phyloP scores from a whole-genome alignment of 1,140 invertebrate species.

The Drosophila nigrodunni region DNA sequence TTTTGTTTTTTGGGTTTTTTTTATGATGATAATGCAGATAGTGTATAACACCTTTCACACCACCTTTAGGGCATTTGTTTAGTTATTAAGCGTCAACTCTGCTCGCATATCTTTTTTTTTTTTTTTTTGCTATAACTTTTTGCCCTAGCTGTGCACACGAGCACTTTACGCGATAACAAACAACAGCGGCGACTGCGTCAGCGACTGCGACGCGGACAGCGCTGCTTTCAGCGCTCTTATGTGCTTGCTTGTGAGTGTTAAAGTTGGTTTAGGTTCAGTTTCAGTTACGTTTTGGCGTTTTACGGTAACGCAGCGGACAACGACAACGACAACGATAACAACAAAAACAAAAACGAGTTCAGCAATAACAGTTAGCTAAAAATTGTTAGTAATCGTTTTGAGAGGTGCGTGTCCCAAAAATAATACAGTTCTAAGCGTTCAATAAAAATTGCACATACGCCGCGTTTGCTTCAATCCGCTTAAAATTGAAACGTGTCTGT shows the following conservation, averaged over 20 bases:
- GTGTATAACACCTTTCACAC: slow-evolving; percentile 62
- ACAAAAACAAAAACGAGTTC: neutral
- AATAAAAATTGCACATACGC: slow-evolving; percentile 69
- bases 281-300: slow-evolving; percentile 83
- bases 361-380: slow-evolving; percentile 32
- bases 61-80: slow-evolving; percentile 68
- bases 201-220: slow-evolving; percentile 8
- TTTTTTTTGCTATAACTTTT: slow-evolving; percentile 13
- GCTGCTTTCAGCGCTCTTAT: too few species aligned
- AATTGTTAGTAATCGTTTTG: slow-evolving; percentile 8
- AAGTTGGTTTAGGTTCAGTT: slow-evolving; percentile 74
- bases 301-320: slow-evolving; percentile 77
- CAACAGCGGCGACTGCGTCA: slow-evolving; percentile 23
- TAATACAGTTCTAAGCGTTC: slow-evolving; percentile 51
- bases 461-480: slow-evolving; percentile 60
- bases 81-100: slow-evolving; percentile 73
- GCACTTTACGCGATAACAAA: slow-evolving; percentile 73
- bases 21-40: slow-evolving; percentile 20
- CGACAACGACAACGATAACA: slow-evolving; percentile 5
- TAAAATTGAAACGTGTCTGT: slow-evolving; percentile 67
- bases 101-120: slow-evolving; percentile 25
- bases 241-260: slow-evolving; percentile 39
- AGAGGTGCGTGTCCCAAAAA: slow-evolving; percentile 48
- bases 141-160: slow-evolving; percentile 64
- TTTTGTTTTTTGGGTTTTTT: neutral